phyloP scores from a whole-genome alignment of 2,888 invertebrate genomes.

The Automeris io region DNA sequence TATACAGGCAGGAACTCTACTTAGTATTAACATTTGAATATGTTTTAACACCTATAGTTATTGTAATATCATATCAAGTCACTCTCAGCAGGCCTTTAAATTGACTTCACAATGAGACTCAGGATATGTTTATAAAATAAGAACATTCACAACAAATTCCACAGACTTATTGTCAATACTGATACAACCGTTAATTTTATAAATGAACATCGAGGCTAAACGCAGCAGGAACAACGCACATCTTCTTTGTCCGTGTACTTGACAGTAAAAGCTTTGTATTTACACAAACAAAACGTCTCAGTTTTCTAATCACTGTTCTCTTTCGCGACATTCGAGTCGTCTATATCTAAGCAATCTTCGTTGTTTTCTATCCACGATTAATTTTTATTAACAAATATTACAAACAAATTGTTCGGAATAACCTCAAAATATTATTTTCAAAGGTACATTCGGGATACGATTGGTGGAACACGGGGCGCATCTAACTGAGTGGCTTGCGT shows the following conservation, averaged over 20 bases:
- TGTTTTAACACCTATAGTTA: constrained; percentile 30
- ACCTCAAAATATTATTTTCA: constrained; percentile 74
- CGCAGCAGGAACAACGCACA: constrained; percentile 44
- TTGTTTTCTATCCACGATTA: constrained; percentile 35
- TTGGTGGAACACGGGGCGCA: constrained; percentile 52
- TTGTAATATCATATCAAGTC: constrained; percentile 42
- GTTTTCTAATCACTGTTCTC: constrained; percentile 63
- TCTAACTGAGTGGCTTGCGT: constrained; percentile 34
- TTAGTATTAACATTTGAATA: constrained; percentile 39
- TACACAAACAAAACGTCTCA: constrained; percentile 75
- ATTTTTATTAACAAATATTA: constrained; percentile 31
- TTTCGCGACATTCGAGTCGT: constrained; percentile 71
- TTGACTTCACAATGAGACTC: constrained; percentile 59
- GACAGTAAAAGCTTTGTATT: constrained; percentile 73
- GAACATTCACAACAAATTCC: constrained; percentile 42
- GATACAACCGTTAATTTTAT: constrained; percentile 44
- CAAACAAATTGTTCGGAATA: constrained; percentile 50
- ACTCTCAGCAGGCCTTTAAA: constrained; percentile 52
- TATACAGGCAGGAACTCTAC: constrained; percentile 72
- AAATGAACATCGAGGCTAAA: constrained; percentile 41
- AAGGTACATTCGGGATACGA: constrained; percentile 65
- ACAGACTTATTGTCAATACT: constrained; percentile 30
- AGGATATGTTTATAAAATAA: constrained; percentile 53
- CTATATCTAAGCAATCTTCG: constrained; percentile 35
- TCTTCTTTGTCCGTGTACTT: constrained; percentile 75